These are phyloP conservation scores for Trachymyrmex septentrionalis DNA, from an alignment of 1,140 invertebrate species.

Conservation along the genomic window DNA sequence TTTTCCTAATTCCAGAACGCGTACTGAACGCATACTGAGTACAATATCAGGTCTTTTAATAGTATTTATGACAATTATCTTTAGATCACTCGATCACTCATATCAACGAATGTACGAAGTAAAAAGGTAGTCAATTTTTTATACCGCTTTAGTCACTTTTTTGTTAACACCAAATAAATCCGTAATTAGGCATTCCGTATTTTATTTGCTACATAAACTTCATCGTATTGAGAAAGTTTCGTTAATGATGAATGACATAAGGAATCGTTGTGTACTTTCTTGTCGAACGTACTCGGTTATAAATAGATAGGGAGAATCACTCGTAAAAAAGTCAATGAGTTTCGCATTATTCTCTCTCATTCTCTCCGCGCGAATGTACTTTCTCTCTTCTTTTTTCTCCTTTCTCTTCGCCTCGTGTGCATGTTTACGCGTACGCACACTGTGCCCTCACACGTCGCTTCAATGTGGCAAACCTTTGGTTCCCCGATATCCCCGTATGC, in stretches of 20 bases:
- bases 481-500: conserved; percentile 55
- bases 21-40: neutral
- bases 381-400: neutral
- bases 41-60: neutral
- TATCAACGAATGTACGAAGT: too few relatives aligned
- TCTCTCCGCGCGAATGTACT: neutral
- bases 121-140: neutral
- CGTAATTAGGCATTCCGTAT: neutral
- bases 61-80: neutral
- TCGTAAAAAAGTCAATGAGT: conserved; percentile 51
- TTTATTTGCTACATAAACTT: neutral
- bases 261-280: conserved; percentile 16
- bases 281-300: conserved; percentile 11
- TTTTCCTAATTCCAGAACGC: neutral
- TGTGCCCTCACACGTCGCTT: conserved; percentile 27
- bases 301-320: conserved; percentile 26
- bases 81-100: neutral
- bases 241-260: conserved; percentile 24
- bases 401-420: neutral
- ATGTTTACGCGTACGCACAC: conserved; percentile 29
- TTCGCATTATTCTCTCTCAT: neutral
- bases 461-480: conserved; percentile 48
- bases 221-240: neutral
- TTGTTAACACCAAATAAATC: neutral
- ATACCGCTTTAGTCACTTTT: neutral